Percentiles rank a stretch among this genome's conserved stretches.
These are phyloP conservation scores for Chaenocephalus aceratus DNA, from an alignment of 2,113 vertebrate genomes.

Conservation along the genomic window DNA sequence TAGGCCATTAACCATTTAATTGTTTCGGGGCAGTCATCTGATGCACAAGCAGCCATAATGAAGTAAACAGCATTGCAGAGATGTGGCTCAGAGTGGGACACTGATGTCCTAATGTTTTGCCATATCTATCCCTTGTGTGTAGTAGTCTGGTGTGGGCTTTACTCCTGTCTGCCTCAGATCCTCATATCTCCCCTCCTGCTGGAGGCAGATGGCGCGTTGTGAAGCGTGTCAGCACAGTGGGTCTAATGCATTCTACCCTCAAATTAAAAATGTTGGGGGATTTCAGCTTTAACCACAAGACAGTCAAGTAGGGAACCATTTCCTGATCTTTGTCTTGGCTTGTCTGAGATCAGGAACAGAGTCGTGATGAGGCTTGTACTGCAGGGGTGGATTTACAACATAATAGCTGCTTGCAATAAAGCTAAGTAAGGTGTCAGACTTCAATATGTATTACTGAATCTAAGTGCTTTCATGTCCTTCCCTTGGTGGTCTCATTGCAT, in stretches of 20 bases:
- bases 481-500: slow-evolving; percentile 13
- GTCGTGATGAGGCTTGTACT: slow-evolving; percentile 9
- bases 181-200: slow-evolving; percentile 70
- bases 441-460: slow-evolving; percentile 32
- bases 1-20: slow-evolving; percentile 46
- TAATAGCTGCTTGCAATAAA: slow-evolving; percentile 27
- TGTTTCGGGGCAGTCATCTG: slow-evolving; percentile 68
- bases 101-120: slow-evolving; percentile 41
- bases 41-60: slow-evolving; percentile 31
- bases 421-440: slow-evolving; percentile 23
- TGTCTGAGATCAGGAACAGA: slow-evolving; percentile 54
- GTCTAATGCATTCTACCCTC: slow-evolving; percentile 81
- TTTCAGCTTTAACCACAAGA: slow-evolving; percentile 66
- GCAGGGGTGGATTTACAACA: slow-evolving; percentile 30
- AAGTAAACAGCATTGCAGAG: slow-evolving; percentile 57
- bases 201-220: slow-evolving; percentile 80
- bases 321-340: slow-evolving; percentile 66
- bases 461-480: slow-evolving; percentile 10
- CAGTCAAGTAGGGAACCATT: slow-evolving; percentile 43
- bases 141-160: slow-evolving; percentile 64
- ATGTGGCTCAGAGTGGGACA: slow-evolving; percentile 8
- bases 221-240: slow-evolving; percentile 74
- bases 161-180: slow-evolving; percentile 72
- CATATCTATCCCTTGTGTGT: slow-evolving; percentile 33
- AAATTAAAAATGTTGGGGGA: slow-evolving; percentile 81